Evolutionary conservation across 1,140 invertebrate species (phyloP).

Genomic region (Neotoxoptera formosana): DNA sequence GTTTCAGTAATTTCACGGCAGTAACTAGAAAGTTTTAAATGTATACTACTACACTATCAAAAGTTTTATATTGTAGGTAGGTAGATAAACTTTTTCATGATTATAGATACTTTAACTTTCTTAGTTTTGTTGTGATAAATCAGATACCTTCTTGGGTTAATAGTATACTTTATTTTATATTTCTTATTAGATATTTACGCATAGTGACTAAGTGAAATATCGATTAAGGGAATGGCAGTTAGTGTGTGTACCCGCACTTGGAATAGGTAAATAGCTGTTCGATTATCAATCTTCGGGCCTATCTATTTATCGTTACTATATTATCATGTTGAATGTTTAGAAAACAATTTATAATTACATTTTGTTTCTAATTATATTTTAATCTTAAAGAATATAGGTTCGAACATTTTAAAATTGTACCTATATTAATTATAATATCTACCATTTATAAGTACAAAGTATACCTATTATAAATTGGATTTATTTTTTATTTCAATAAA

Average conservation of each 20-base stretch:
- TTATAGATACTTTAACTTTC: conserved; percentile 14
- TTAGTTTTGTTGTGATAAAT: not conserved
- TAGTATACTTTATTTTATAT: not conserved
- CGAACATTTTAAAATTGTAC: not conserved
- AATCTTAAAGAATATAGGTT: not conserved
- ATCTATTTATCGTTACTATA: not conserved
- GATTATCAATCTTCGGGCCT: not conserved
- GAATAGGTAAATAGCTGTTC: not conserved
- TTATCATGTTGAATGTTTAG: not conserved
- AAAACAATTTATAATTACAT: not conserved
- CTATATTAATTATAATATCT: not conserved
- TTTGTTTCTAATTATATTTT: not conserved
- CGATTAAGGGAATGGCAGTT: not conserved
- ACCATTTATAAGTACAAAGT: not conserved
- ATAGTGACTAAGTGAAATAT: not conserved
- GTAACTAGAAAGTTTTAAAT: conserved; percentile 24
- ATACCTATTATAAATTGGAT: not conserved
- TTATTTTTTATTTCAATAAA: no score
- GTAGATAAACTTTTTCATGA: not conserved
- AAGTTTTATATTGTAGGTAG: not conserved
- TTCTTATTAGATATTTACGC: not conserved
- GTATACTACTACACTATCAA: not conserved
- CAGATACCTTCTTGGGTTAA: not conserved
- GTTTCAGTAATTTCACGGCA: not conserved
- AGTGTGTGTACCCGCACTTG: not conserved